These are phyloP conservation scores for Lipophrys pholis DNA, from an alignment of 2,113 vertebrate species.

Conservation along the genomic window DNA sequence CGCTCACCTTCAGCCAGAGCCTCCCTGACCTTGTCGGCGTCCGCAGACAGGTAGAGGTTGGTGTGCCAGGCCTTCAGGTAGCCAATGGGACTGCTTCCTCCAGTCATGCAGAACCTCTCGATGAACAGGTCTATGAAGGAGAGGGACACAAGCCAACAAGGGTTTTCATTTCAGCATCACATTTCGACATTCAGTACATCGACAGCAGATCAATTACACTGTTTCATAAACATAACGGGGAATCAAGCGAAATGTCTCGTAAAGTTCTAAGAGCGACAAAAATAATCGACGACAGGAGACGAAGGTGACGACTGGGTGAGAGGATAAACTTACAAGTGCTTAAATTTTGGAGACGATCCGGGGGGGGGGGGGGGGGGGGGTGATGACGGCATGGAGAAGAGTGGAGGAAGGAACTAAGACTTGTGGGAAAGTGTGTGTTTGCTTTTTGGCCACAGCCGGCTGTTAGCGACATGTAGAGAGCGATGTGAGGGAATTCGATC, in stretches of 20 bases:
- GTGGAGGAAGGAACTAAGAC: slow-evolving; percentile 10
- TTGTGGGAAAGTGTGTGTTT: slow-evolving; percentile 60
- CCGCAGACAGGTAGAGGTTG: slow-evolving; percentile 97
- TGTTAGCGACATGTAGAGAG: slow-evolving; percentile 2
- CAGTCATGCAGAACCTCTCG: slow-evolving; percentile 98
- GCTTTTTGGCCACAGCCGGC: slow-evolving; percentile 40
- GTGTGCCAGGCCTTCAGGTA: slow-evolving; percentile 98
- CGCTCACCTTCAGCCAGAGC: slow-evolving; percentile 94
- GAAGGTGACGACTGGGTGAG: not conserved
- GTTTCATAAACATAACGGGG: not conserved
- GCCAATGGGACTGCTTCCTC: slow-evolving; percentile 94
- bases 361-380: not conserved
- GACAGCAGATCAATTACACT: not conserved
- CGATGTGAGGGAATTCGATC: slow-evolving; percentile 30
- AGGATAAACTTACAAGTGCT: slow-evolving; percentile 34
- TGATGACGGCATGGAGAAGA: not conserved
- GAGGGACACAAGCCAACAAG: slow-evolving; percentile 3
- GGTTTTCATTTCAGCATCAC: slow-evolving; percentile 8
- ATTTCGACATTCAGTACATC: slow-evolving; percentile 15
- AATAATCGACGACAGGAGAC: not conserved
- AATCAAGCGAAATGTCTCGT: not conserved
- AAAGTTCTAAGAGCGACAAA: not conserved
- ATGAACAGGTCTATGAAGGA: slow-evolving; percentile 90
- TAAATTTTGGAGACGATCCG: slow-evolving; percentile 23
- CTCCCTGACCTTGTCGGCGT: slow-evolving; percentile 93